Percentiles rank a stretch among this genome's conserved stretches.
Conservation (phyloP, 2,113 vertebrate genomes). For the Protobothrops mucrosquamatus region DNA sequence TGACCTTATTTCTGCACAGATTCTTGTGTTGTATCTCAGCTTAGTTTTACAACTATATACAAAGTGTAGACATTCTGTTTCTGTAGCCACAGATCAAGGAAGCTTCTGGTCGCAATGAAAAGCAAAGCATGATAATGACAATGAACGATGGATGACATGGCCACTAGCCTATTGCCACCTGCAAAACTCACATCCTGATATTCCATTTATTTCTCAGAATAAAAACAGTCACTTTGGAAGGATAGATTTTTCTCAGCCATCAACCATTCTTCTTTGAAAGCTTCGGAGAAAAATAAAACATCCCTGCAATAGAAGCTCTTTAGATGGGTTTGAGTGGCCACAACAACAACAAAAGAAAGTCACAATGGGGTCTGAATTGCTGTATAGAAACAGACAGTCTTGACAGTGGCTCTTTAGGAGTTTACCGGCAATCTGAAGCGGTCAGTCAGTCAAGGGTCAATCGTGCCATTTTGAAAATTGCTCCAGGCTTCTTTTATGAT, state of each 20-base stretch:
- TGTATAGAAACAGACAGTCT: slow-evolving; percentile 11
- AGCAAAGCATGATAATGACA: neutral
- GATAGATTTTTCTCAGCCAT: neutral
- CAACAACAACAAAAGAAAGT: slow-evolving; percentile 6
- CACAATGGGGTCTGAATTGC: slow-evolving; percentile 16
- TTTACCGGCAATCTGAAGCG: slow-evolving; percentile 16
- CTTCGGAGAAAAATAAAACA: neutral
- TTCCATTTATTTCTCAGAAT: neutral
- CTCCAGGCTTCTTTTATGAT: slow-evolving; percentile 31
- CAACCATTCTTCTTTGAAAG: neutral
- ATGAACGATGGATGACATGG: neutral
- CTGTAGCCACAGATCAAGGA: no score
- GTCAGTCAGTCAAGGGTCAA: slow-evolving; percentile 32
- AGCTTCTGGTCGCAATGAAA: neutral
- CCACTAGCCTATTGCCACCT: neutral
- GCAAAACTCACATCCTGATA: neutral
- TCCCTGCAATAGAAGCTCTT: neutral
- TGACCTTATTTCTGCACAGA: neutral
- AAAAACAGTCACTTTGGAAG: neutral
- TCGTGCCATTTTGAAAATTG: slow-evolving; percentile 33
- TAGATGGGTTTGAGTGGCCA: neutral
- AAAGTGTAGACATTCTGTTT: neutral
- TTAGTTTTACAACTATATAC: neutral
- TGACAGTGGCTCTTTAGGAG: neutral
- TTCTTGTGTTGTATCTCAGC: neutral